A percentile compares a stretch with the other conserved stretches of the same genome.
Evolutionary conservation across 2,113 vertebrate genomes (phyloP).

Genomic region (Dryoscopus gambensis): DNA sequence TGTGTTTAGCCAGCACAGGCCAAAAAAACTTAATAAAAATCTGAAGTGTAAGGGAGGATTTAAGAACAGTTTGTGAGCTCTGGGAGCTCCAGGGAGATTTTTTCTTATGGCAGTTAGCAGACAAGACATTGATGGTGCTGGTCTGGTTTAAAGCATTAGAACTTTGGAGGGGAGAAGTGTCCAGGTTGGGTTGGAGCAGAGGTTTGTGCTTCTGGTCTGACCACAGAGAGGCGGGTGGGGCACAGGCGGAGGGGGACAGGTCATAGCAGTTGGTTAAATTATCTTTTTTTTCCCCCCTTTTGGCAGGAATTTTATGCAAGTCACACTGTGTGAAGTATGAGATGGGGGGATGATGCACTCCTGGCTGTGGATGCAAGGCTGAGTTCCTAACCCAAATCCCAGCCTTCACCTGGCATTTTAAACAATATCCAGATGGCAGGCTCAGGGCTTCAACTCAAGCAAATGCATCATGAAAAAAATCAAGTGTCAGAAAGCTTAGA

Average conservation of each 20-base stretch:
- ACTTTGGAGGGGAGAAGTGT: not conserved
- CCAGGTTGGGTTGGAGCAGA: not conserved
- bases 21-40: not conserved
- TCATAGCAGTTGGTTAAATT: not conserved
- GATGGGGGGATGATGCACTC: conserved; percentile 77
- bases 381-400: conserved; percentile 77
- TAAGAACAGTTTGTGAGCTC: not conserved
- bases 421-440: conserved; percentile 71
- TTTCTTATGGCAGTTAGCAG: not conserved
- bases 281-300: not conserved
- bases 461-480: conserved; percentile 30
- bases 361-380: conserved; percentile 69
- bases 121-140: not conserved
- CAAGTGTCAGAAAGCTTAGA: not conserved
- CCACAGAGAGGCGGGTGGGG: not conserved
- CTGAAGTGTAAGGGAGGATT: not conserved
- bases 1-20: not conserved
- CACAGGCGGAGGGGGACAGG: accelerated
- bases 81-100: not conserved
- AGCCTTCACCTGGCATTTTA: conserved; percentile 76
- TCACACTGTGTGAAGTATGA: conserved; percentile 73
- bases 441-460: conserved; percentile 63
- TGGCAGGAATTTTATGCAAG: conserved; percentile 70
- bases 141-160: not conserved
- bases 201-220: not conserved